phyloP scores from a whole-genome alignment of 2,888 invertebrate genomes.

The Hipparchia semele region DNA sequence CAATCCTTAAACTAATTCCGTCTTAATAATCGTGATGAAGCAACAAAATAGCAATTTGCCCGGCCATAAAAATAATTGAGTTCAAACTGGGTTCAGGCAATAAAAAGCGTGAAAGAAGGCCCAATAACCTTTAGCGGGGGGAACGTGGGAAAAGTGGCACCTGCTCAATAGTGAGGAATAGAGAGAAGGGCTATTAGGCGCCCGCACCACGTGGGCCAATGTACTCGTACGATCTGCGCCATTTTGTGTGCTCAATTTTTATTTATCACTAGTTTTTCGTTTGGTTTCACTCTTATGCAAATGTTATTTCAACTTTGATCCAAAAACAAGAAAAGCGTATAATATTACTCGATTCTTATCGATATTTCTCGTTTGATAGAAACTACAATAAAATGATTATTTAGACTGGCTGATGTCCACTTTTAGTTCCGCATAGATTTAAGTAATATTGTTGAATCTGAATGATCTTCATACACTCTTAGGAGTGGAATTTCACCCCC shows the following conservation, averaged over 20 bases:
- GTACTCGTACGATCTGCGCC: constrained; percentile 25
- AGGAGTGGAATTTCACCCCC: too few relatives aligned
- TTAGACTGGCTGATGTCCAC: too few relatives aligned
- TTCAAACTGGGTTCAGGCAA: constrained; percentile 81
- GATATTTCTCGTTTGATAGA: too few relatives aligned
- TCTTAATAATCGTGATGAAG: constrained; percentile 80
- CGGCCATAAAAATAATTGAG: constrained; percentile 83
- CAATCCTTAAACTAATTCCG: constrained; percentile 76
- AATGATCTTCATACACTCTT: too few relatives aligned
- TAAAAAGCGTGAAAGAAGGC: constrained; percentile 81
- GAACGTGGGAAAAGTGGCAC: constrained; percentile 73
- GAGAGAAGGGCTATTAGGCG: constrained; percentile 72
- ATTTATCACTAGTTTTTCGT: constrained; percentile 8
- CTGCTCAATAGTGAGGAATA: constrained; percentile 74
- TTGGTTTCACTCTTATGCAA: too few relatives aligned
- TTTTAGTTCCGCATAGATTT: too few relatives aligned
- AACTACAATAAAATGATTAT: too few relatives aligned
- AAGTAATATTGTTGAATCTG: too few relatives aligned
- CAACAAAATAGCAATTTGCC: constrained; percentile 82
- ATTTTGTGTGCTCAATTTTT: constrained; percentile 30
- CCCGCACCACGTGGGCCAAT: constrained; percentile 57
- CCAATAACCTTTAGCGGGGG: constrained; percentile 77
- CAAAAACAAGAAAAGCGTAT: neutral
- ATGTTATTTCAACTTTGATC: neutral
- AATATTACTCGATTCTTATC: too few relatives aligned